phyloP scores from a whole-genome alignment of 2,888 invertebrate genomes.

The Drosophila tanythrix region DNA sequence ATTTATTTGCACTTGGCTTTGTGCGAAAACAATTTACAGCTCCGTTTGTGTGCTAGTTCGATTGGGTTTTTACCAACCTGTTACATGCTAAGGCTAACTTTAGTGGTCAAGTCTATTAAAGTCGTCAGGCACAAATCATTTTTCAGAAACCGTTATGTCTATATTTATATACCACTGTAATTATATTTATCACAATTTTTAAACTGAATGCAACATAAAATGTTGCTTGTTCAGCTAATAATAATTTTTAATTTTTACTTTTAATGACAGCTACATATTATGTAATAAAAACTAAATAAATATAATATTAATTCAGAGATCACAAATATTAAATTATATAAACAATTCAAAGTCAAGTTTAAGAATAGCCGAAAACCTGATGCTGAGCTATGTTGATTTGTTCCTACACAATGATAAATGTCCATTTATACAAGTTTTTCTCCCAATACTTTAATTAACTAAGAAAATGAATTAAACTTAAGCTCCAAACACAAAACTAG shows the following conservation, averaged over 20 bases:
- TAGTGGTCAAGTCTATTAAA: background rate
- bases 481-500: conserved; percentile 26
- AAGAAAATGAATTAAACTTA: conserved; percentile 2
- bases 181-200: background rate
- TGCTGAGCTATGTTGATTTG: background rate
- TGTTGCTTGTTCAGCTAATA: background rate
- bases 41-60: conserved; percentile 13
- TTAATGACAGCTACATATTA: background rate
- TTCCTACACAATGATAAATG: background rate
- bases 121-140: conserved; percentile 3
- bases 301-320: background rate
- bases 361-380: background rate
- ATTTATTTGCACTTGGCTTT: conserved; percentile 55
- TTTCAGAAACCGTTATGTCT: background rate
- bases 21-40: conserved; percentile 27
- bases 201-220: background rate
- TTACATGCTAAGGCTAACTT: background rate
- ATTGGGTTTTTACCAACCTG: conserved; percentile 9
- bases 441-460: conserved; percentile 17
- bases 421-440: conserved; percentile 3
- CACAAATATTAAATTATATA: background rate
- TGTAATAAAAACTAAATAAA: background rate
- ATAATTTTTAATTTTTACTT: background rate
- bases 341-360: background rate
- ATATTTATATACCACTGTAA: background rate